Base-by-base conservation (phyloP, 2,888 invertebrate genomes). In the Netelia virgata region DNA sequence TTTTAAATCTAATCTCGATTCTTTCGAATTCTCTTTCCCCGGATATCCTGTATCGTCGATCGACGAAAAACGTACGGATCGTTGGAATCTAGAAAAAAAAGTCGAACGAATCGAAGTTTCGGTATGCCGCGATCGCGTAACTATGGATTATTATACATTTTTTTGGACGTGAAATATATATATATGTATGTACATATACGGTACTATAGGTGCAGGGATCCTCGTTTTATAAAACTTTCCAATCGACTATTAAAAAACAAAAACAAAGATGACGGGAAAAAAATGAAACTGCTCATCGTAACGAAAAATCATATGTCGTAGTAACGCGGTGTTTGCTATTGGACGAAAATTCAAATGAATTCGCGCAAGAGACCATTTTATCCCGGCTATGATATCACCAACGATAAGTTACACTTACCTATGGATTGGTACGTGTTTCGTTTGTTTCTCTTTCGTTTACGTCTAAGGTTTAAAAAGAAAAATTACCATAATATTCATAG, bases 151-250 rank as follows among this genome's bases (percentile, higher is more conserved):
- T 79, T 55, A 10, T 47, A 23, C 11, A 47, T 69, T 43, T 63
- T 63, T 69, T 75, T 70, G n/a, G 18, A 82, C 70, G 28, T 41
- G 63, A 79, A 83, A 64, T 59, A 74, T 72, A 55, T 57, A 74
- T 72, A 55, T 63, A 74, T 77, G 84, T 82, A 84, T 82, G 78
- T 84, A 84, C 55, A 84, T 84, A 84, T 74, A 57, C 57, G 53
- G 55, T 57, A 63, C 50, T 59, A 59, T 55, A 69, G 77, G 77
- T 81, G 77, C 81, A 74, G 74, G 77, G 78, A 74, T 84, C 74
- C 78, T 64, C 50, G 77, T 79, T 83, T 75, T 77, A 57, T 57
- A 57, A n/a, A 18, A 57, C 57, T 18, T 57, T 57, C 18, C 57
- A 57, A 16, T 10, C 3, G 8, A 18, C 16, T 16, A 16, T 55